Conservation (phyloP, 2,113 vertebrate genomes). For the Jacana jacana region DNA sequence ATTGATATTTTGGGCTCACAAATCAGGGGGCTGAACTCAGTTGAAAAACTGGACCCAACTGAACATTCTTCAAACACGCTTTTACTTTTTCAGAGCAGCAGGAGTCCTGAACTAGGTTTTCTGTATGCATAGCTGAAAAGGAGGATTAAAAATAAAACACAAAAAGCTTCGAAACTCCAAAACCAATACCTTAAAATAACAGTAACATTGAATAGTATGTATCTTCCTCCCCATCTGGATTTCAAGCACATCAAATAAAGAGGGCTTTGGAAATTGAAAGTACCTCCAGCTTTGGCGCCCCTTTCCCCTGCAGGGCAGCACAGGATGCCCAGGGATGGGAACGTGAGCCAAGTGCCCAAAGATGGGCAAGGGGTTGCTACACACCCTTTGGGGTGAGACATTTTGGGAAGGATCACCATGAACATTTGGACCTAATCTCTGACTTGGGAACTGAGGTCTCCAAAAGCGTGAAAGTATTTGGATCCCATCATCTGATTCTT, state of each 20-base stretch:
- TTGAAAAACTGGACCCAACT: not conserved
- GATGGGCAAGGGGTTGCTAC: not conserved
- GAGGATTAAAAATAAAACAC: not conserved
- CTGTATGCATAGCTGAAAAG: not conserved
- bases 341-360: not conserved
- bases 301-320: not conserved
- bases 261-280: not conserved
- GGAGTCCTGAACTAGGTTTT: not conserved
- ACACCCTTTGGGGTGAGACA: not conserved
- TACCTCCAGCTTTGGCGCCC: not conserved
- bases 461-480: not conserved
- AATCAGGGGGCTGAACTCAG: not conserved
- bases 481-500: not conserved
- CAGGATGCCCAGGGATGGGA: not conserved
- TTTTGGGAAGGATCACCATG: not conserved
- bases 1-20: not conserved
- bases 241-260: not conserved
- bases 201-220: not conserved
- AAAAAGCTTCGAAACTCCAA: not conserved
- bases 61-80: not conserved
- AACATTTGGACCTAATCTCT: not conserved
- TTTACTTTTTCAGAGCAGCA: not conserved
- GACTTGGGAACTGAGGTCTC: not conserved
- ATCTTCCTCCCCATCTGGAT: not conserved
- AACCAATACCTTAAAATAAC: not conserved